A percentile compares a stretch with the other conserved stretches of the same genome.
These are phyloP conservation scores for Lophotriccus pileatus DNA, from an alignment of 2,797 vertebrate species.

Conservation along the genomic window DNA sequence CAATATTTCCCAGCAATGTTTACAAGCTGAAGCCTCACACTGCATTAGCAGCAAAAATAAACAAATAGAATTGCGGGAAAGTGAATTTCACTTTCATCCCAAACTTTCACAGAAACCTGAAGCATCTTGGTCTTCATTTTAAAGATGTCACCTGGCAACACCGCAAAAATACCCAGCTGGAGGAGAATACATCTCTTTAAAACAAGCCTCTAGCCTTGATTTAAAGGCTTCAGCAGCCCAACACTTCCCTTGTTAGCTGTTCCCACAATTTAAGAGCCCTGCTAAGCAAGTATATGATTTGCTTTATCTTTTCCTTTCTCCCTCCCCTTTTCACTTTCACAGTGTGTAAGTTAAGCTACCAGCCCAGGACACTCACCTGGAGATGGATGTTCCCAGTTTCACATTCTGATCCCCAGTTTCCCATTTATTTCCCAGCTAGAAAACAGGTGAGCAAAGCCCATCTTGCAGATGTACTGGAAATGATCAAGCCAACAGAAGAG, in stretches of 20 bases:
- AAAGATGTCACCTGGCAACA: not conserved
- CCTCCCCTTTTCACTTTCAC: not conserved
- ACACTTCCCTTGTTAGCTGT: not conserved
- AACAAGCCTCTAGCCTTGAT: not conserved
- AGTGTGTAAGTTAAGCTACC: not conserved
- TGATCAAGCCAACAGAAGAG: not conserved
- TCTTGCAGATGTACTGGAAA: not conserved
- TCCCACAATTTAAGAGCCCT: not conserved
- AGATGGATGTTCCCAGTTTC: not conserved
- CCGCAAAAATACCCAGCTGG: not conserved
- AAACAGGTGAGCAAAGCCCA: not conserved
- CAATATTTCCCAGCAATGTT: not conserved
- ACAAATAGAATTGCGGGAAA: not conserved
- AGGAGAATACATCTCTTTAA: not conserved
- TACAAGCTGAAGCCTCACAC: not conserved
- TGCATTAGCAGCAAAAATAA: not conserved
- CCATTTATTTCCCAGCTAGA: not conserved
- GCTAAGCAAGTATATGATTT: not conserved
- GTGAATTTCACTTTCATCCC: not conserved
- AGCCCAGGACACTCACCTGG: not conserved
- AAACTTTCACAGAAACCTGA: not conserved
- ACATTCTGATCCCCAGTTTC: not conserved
- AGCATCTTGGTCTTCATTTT: not conserved
- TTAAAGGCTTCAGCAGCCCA: not conserved
- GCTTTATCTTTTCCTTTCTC: not conserved